Evolutionary conservation across 1,140 invertebrate genomes (phyloP).

Genomic region (Rhyzopertha dominica): DNA sequence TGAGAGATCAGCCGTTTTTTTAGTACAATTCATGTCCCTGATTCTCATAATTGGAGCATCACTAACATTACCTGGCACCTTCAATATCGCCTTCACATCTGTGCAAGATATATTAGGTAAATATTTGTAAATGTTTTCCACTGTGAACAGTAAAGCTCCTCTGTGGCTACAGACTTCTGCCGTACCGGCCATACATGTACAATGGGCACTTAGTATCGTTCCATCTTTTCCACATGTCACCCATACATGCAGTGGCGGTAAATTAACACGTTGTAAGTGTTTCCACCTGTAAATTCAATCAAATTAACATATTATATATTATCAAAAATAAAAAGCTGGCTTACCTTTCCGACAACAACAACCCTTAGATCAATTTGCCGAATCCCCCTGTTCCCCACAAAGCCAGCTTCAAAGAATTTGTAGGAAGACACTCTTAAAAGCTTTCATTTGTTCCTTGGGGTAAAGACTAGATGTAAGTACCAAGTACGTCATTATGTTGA

Average conservation of each 20-base stretch:
- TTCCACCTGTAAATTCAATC: not conserved
- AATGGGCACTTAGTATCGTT: constrained; percentile 6
- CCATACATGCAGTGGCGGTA: constrained; percentile 6
- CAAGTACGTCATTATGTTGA: too few relatives aligned
- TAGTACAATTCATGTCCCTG: too few relatives aligned
- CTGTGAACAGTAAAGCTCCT: too few relatives aligned
- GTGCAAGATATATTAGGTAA: too few relatives aligned
- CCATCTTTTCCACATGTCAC: constrained; percentile 4
- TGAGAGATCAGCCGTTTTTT: too few relatives aligned
- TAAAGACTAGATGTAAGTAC: constrained; percentile 6
- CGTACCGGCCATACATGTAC: constrained; percentile 15
- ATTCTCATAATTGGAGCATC: too few relatives aligned
- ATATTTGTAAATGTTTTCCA: too few relatives aligned
- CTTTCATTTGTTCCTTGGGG: constrained; percentile 1
- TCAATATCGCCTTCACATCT: too few relatives aligned
- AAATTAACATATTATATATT: not conserved
- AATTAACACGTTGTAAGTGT: constrained; percentile 7
- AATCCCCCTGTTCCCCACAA: not conserved
- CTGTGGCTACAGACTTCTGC: too few relatives aligned
- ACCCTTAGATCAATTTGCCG: not conserved
- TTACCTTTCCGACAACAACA: constrained; percentile 3
- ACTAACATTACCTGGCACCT: too few relatives aligned
- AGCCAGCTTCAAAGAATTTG: constrained; percentile 10
- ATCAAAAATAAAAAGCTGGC: too few relatives aligned
- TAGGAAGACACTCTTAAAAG: not conserved